Evolutionary conservation across 2,113 vertebrate genomes (phyloP).

Genomic region (Philantomba maxwellii): DNA sequence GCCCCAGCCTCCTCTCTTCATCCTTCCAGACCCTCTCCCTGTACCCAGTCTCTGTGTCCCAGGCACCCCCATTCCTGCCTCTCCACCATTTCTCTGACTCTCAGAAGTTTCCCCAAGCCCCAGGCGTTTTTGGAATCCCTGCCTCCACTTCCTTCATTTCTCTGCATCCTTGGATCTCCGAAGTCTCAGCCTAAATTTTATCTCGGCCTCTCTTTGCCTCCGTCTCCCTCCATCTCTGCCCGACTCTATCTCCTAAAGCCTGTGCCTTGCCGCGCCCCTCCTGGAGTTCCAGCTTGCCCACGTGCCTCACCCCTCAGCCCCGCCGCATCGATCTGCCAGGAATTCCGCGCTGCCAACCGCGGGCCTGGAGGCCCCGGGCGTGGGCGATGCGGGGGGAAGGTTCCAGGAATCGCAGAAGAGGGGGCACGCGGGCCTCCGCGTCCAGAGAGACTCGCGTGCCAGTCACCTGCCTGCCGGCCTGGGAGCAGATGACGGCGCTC

Average conservation of each 20-base stretch:
- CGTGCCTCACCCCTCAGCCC: neutral
- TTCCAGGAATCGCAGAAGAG: neutral
- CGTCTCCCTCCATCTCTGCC: neutral
- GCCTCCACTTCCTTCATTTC: neutral
- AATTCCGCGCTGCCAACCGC: neutral
- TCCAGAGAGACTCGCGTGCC: constrained; percentile 86
- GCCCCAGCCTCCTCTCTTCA: neutral
- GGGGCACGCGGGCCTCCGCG: constrained; percentile 4
- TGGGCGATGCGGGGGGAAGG: neutral
- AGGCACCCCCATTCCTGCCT: neutral
- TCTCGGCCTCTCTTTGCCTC: neutral
- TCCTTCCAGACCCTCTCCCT: rapidly evolving
- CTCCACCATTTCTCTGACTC: too few relatives aligned
- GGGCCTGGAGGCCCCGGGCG: rapidly evolving
- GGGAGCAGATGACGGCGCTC: constrained; percentile 71
- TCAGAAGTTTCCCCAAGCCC: neutral
- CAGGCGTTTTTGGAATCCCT: neutral
- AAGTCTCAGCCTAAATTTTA: neutral
- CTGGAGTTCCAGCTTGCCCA: neutral
- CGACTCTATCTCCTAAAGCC: neutral
- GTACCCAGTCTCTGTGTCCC: neutral
- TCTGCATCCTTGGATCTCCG: neutral
- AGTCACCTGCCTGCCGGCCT: constrained; percentile 92
- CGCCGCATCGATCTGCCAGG: neutral
- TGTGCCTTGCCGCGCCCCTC: neutral